phyloP scores from a whole-genome alignment of 2,113 vertebrate species.

The Zosterops lateralis region DNA sequence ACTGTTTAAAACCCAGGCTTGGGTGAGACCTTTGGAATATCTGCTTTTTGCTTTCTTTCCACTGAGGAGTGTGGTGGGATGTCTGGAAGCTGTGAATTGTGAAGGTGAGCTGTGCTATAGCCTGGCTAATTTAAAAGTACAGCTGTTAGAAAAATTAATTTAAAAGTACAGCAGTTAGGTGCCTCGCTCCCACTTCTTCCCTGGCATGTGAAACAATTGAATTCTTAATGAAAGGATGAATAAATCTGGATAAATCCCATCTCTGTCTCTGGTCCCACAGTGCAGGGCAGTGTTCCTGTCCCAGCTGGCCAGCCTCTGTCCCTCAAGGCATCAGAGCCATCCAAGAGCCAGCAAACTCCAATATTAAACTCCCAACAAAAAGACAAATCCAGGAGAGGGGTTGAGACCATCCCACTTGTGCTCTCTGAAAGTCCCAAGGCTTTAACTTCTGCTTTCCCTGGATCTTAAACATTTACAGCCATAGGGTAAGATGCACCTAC shows the following conservation, averaged over 20 bases:
- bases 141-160: too few relatives aligned
- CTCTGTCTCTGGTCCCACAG: neutral
- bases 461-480: fast-evolving
- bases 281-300: neutral
- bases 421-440: neutral
- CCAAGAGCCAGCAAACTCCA: neutral
- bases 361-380: neutral
- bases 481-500: fast-evolving
- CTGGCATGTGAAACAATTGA: neutral
- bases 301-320: neutral
- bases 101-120: neutral
- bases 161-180: too few relatives aligned
- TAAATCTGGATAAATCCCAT: neutral
- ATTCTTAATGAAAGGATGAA: neutral
- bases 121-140: neutral
- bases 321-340: neutral
- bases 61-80: neutral
- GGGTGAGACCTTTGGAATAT: neutral
- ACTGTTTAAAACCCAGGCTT: neutral
- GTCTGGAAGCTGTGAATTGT: neutral
- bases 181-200: neutral
- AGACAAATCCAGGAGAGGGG: neutral
- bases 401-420: neutral
- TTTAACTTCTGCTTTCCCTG: neutral
- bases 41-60: neutral